These are phyloP conservation scores for Corythucha ciliata DNA, from an alignment of 2,888 invertebrate genomes.

Conservation along the genomic window DNA sequence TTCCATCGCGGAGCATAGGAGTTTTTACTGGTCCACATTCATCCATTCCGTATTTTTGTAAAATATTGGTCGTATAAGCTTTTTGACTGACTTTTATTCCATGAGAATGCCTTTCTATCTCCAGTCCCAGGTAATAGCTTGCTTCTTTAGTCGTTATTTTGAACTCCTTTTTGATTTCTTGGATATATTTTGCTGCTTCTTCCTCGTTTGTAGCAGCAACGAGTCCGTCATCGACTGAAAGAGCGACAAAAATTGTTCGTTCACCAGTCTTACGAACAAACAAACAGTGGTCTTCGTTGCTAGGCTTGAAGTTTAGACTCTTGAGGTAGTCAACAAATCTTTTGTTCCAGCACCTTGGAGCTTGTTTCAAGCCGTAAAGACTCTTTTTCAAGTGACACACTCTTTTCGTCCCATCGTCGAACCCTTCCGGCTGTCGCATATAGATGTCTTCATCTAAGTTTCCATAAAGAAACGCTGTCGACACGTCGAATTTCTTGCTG, in stretches of 20 bases:
- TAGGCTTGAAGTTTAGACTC: neutral
- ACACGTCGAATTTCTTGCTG: too few species aligned
- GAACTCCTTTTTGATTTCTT: slow-evolving; percentile 5
- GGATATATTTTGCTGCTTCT: neutral
- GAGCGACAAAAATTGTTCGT: neutral
- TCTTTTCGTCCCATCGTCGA: slow-evolving; percentile 33
- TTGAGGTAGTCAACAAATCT: neutral
- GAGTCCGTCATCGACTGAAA: slow-evolving; percentile 9
- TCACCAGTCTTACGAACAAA: neutral
- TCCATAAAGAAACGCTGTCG: too few species aligned
- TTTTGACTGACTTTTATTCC: neutral
- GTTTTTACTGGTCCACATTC: slow-evolving; percentile 9
- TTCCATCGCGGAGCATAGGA: too few species aligned
- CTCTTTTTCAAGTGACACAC: slow-evolving; percentile 38
- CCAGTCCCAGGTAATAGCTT: neutral
- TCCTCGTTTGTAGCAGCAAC: neutral
- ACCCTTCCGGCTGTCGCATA: slow-evolving; percentile 39
- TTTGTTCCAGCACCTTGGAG: slow-evolving; percentile 14
- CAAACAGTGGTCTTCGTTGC: neutral
- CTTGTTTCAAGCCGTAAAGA: slow-evolving; percentile 33
- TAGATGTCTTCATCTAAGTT: too few species aligned
- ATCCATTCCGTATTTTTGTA: slow-evolving; percentile 11
- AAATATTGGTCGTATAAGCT: slow-evolving; percentile 7
- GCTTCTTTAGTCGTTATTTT: neutral
- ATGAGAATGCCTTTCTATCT: neutral